phyloP scores from a whole-genome alignment of 2,113 vertebrate genomes.

The Indri indri region DNA sequence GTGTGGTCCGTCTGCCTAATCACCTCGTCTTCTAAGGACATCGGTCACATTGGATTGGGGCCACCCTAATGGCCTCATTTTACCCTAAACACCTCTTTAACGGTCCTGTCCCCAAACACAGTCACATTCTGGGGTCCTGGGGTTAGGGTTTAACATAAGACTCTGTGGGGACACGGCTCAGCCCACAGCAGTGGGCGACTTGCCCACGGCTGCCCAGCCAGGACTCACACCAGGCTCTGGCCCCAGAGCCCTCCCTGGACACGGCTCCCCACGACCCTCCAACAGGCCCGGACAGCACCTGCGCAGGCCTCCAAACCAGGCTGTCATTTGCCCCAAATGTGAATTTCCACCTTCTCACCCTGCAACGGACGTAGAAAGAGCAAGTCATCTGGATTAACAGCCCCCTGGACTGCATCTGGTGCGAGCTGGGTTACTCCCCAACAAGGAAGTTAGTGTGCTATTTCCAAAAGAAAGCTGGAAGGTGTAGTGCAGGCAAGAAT shows the following conservation, averaged over 20 bases:
- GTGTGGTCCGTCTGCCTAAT: accelerated
- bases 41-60: accelerated
- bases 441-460: neutral
- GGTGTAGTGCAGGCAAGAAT: neutral
- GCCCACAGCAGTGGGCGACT: neutral
- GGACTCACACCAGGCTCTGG: neutral
- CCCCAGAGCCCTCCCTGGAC: neutral
- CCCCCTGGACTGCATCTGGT: accelerated
- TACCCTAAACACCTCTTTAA: neutral
- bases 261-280: neutral
- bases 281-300: neutral
- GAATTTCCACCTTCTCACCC: neutral
- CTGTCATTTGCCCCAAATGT: neutral
- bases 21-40: neutral
- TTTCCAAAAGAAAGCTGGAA: neutral
- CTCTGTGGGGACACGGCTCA: neutral
- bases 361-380: neutral
- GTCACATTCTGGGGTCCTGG: neutral
- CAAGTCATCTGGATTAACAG: neutral
- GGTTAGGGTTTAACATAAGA: neutral
- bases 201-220: too few species aligned
- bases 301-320: neutral
- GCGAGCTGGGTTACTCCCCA: neutral
- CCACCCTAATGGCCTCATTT: neutral
- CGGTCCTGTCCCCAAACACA: neutral